Conservation (phyloP, 2,888 invertebrate genomes). For the Dichetophora obliterata region DNA sequence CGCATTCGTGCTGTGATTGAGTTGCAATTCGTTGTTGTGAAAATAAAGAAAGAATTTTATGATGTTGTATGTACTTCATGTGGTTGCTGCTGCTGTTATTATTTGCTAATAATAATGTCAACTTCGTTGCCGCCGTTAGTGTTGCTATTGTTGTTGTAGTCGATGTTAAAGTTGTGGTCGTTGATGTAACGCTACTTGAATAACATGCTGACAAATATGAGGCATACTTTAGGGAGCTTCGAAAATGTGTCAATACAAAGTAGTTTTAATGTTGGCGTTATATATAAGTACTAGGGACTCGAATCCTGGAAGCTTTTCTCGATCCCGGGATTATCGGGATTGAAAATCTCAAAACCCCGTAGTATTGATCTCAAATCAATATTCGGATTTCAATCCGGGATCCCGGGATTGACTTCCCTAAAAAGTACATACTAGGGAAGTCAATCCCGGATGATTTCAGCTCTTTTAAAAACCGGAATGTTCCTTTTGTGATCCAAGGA, state of each 20-base stretch:
- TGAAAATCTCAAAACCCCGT: too few species aligned
- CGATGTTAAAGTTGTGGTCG: background rate
- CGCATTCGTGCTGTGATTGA: background rate
- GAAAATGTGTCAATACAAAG: background rate
- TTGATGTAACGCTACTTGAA: background rate
- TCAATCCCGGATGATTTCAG: too few species aligned
- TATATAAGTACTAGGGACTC: too few species aligned
- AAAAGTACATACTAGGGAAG: too few species aligned
- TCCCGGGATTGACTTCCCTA: too few species aligned
- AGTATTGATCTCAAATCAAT: too few species aligned
- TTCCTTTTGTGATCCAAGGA: too few species aligned
- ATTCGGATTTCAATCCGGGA: too few species aligned
- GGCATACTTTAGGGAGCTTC: background rate
- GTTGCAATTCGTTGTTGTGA: slow-evolving; percentile 3
- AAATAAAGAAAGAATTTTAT: background rate
- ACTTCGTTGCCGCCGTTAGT: background rate
- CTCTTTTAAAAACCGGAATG: too few species aligned
- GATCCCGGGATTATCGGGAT: too few species aligned
- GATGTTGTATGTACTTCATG: slow-evolving; percentile 27
- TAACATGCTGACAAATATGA: slow-evolving; percentile 16
- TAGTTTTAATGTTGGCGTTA: background rate
- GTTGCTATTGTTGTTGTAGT: slow-evolving; percentile 2
- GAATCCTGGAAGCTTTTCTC: too few species aligned
- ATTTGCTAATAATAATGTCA: slow-evolving; percentile 3
- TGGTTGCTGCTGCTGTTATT: slow-evolving; percentile 12